Evolutionary conservation across 53 echinoderm and acorn worm genomes (phyloP), one percentile per base, ranked within the genome.

Genomic region (Paracentrotus lividus): DNA sequence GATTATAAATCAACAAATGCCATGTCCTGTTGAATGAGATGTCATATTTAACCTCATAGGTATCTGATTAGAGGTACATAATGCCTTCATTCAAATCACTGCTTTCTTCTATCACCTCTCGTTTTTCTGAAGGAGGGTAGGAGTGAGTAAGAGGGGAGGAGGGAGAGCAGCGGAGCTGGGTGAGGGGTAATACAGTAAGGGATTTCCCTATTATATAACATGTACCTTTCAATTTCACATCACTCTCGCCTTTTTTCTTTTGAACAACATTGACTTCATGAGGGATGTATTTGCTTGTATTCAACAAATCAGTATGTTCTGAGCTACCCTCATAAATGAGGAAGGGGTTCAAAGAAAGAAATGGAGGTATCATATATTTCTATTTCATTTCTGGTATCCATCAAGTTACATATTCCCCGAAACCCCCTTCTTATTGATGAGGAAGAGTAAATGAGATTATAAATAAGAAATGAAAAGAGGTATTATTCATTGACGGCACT

Each of bases 51-150:
- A 5, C 42, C 47, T 81, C 26, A 81, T 81, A 45, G 81, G 81
- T 81, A 81, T 81, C 47, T 81, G 81, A 81, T 81, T 81, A 81
- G 81, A 47, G 78, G 78, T 45, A 78, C 78, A 78, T n/a, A n/a
- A n/a, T 78, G 78, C 4, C 47, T 1, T 47, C 40, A 78, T 26
- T 47, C 43, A 45, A 45, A 69, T 69, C 34, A 69, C 69, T 38
- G 3, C 69, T 2, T 69, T 69, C 69, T 38, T 38, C 69, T 36
- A 69, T 66, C 34, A 16, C 38, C 69, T 69, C 38, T 0, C 21
- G 10, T 31, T 66, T 69, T 31, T 15, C 13, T 8, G 38, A 16
- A 36, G 16, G 33, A 33, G 5, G 8, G 36, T 12, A 15, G 34
- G 33, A 34, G 67, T 12, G n/a, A 34, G 67, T 32, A 15, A 13